phyloP scores from a whole-genome alignment of 1,140 invertebrate genomes.

The Diabrotica undecimpunctata region DNA sequence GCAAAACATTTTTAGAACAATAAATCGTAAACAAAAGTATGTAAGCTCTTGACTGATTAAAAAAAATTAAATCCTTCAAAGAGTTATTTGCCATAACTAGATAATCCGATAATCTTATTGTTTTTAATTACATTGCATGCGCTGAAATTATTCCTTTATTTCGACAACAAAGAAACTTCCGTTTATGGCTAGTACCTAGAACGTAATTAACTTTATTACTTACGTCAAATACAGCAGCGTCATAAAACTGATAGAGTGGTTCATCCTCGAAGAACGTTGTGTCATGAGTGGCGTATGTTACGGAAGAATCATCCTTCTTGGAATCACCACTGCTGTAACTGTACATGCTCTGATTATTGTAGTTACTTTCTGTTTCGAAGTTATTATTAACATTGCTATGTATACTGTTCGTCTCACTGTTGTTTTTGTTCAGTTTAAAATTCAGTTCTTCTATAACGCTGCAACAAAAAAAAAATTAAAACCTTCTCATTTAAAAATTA shows the following conservation, averaged over 20 bases:
- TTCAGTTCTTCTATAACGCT: slow-evolving; percentile 11
- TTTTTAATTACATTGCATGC: too few relatives aligned
- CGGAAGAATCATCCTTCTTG: slow-evolving; percentile 37
- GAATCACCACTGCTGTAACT: slow-evolving; percentile 40
- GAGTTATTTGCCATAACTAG: too few relatives aligned
- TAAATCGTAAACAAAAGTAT: too few relatives aligned
- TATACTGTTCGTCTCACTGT: neutral
- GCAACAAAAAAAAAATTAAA: neutral
- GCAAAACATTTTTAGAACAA: too few relatives aligned
- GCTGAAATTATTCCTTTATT: too few relatives aligned
- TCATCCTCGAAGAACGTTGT: slow-evolving; percentile 58
- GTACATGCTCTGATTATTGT: slow-evolving; percentile 37
- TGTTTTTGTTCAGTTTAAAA: slow-evolving; percentile 5
- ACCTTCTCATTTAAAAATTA: too few relatives aligned
- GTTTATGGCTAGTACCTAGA: too few relatives aligned
- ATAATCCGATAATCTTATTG: too few relatives aligned
- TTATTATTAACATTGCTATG: slow-evolving; percentile 31
- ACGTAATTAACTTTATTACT: slow-evolving; percentile 20
- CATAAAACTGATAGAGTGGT: slow-evolving; percentile 88
- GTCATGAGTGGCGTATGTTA: slow-evolving; percentile 28
- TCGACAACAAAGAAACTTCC: too few relatives aligned
- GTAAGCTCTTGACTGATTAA: too few relatives aligned
- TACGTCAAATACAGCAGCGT: slow-evolving; percentile 72
- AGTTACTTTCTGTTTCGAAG: slow-evolving; percentile 35
- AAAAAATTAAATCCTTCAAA: too few relatives aligned